Percentiles rank a stretch among this genome's conserved stretches.
These are phyloP conservation scores for Erpetoichthys calabaricus DNA, from an alignment of 2,797 vertebrate species.

Conservation along the genomic window DNA sequence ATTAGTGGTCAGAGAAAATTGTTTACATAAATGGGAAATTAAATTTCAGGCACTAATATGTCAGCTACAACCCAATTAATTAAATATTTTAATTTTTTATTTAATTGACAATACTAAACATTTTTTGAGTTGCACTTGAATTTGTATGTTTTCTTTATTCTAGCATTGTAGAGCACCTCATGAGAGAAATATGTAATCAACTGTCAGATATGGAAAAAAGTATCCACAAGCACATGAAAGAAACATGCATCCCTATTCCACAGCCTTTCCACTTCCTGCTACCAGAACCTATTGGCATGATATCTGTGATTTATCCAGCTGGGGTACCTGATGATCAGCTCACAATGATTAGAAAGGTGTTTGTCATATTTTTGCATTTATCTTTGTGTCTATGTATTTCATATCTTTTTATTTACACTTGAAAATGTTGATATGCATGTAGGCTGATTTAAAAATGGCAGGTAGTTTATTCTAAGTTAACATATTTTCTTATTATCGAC, in stretches of 20 bases:
- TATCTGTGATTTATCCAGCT: constrained; percentile 71
- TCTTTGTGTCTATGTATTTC: no score
- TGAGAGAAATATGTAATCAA: constrained; percentile 62
- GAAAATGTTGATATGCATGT: no score
- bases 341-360: constrained; percentile 62
- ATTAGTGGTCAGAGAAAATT: no score
- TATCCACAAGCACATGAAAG: constrained; percentile 63
- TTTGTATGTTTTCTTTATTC: background rate
- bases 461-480: no score
- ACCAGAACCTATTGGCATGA: constrained; percentile 52
- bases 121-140: background rate
- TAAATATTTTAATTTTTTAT: no score
- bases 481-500: no score
- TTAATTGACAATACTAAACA: background rate
- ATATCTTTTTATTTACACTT: no score
- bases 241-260: constrained; percentile 62
- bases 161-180: constrained; percentile 60
- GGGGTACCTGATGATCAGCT: constrained; percentile 70
- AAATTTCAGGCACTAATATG: no score
- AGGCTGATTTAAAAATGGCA: no score
- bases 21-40: no score
- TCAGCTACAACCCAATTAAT: no score
- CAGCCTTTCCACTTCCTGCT: constrained; percentile 81
- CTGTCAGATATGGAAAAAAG: constrained; percentile 77
- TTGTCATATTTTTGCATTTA: background rate